Percentiles rank a stretch among this genome's conserved stretches.
phyloP scores from a whole-genome alignment of 2,888 invertebrate genomes.

The Stomorhina lunata region DNA sequence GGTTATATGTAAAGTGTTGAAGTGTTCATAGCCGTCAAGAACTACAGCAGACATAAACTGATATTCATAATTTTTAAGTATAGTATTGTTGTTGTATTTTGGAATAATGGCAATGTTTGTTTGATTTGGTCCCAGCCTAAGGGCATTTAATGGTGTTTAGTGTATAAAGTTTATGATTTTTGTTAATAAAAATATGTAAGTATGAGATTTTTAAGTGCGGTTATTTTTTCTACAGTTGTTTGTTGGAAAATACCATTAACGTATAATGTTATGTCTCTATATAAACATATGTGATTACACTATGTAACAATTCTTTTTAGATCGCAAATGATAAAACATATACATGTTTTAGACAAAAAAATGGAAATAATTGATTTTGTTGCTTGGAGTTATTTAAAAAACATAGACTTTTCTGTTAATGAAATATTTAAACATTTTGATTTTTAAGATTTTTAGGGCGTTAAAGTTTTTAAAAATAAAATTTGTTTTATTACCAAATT shows the following conservation, averaged over 20 bases:
- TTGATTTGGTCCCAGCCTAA: neutral
- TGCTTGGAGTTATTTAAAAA: neutral
- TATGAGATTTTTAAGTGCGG: neutral
- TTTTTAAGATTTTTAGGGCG: too few relatives aligned
- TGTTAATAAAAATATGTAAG: constrained; percentile 12
- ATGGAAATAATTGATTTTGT: too few relatives aligned
- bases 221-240: neutral
- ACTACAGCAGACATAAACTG: neutral
- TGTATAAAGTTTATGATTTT: constrained; percentile 17
- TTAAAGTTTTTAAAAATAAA: too few relatives aligned
- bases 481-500: too few relatives aligned
- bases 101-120: neutral
- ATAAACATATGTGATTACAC: neutral
- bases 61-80: constrained; percentile 5
- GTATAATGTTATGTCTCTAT: neutral
- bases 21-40: constrained; percentile 4
- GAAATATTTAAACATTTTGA: too few relatives aligned
- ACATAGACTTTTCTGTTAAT: neutral
- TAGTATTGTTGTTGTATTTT: neutral
- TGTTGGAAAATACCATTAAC: neutral
- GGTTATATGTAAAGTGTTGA: constrained; percentile 46
- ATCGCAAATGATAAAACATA: too few relatives aligned
- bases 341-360: too few relatives aligned
- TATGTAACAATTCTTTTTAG: too few relatives aligned
- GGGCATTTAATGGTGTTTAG: neutral